These are phyloP conservation scores for Atethmia centrago DNA, from an alignment of 2,888 invertebrate species.

Conservation along the genomic window DNA sequence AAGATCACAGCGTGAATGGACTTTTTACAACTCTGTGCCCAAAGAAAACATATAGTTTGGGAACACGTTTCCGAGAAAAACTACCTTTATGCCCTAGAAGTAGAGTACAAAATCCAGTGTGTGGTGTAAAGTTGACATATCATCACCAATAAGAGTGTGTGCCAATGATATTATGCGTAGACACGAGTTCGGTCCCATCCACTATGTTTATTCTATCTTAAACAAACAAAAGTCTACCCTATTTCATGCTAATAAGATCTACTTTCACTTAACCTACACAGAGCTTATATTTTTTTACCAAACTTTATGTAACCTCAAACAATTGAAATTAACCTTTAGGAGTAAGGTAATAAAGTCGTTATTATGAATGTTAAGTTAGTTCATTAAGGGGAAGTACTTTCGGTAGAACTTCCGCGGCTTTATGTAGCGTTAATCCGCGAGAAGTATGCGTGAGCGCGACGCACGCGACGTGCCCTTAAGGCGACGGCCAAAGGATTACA, in stretches of 20 bases:
- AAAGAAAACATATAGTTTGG: conserved; percentile 76
- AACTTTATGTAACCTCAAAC: conserved; percentile 55
- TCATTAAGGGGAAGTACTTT: conserved; percentile 81
- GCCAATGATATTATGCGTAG: conserved; percentile 88
- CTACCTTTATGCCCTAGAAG: conserved; percentile 29
- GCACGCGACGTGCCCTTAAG: conserved; percentile 76
- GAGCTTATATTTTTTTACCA: conserved; percentile 61
- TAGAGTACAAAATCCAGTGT: conserved; percentile 67
- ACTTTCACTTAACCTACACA: conserved; percentile 47
- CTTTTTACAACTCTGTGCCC: conserved; percentile 76
- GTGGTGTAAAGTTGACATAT: conserved; percentile 84
- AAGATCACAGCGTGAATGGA: conserved; percentile 79
- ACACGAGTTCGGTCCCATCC: conserved; percentile 82
- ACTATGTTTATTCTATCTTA: conserved; percentile 59
- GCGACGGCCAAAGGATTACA: conserved; percentile 79
- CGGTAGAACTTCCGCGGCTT: conserved; percentile 79
- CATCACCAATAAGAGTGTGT: conserved; percentile 84
- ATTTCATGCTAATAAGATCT: conserved; percentile 48
- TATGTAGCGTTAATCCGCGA: conserved; percentile 83
- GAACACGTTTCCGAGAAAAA: conserved; percentile 32
- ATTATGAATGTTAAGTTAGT: conserved; percentile 73
- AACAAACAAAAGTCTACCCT: conserved; percentile 59
- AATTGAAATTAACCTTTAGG: conserved; percentile 67
- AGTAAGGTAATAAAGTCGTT: conserved; percentile 70
- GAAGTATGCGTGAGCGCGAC: conserved; percentile 82